Evolutionary conservation across 2,888 invertebrate species (phyloP).

Genomic region (Plagiodera versicolora): DNA sequence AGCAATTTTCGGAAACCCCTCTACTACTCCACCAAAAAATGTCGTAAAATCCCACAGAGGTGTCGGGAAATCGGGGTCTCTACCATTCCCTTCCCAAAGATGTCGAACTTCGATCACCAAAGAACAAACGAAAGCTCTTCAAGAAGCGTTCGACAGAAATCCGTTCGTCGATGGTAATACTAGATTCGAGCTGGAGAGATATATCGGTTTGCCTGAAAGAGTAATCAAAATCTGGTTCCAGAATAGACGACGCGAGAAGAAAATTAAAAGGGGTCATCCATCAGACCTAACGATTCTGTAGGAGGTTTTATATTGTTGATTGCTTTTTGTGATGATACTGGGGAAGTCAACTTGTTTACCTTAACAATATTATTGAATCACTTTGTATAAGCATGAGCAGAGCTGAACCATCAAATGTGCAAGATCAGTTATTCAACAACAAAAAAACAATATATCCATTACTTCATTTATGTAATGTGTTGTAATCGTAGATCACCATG

Average conservation of each 20-base stretch:
- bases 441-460: too few species aligned
- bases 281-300: background rate
- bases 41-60: conserved; percentile 1
- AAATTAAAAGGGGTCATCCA: conserved; percentile 9
- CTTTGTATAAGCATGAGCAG: too few species aligned
- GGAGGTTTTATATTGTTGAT: too few species aligned
- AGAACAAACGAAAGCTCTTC: conserved; percentile 25
- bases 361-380: too few species aligned
- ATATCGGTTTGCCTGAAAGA: conserved; percentile 23
- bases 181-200: conserved; percentile 20
- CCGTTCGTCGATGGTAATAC: conserved; percentile 23
- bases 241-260: conserved; percentile 27
- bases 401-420: too few species aligned
- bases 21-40: background rate
- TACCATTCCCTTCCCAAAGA: conserved; percentile 14
- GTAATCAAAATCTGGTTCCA: conserved; percentile 33
- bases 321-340: too few species aligned
- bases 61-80: background rate
- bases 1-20: conserved; percentile 1
- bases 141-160: conserved; percentile 27
- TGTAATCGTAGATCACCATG: too few species aligned
- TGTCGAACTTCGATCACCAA: conserved; percentile 27
- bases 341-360: too few species aligned
- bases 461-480: too few species aligned
- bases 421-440: too few species aligned